phyloP scores from a whole-genome alignment of 2,113 vertebrate genomes.

The Electrona antarctica region DNA sequence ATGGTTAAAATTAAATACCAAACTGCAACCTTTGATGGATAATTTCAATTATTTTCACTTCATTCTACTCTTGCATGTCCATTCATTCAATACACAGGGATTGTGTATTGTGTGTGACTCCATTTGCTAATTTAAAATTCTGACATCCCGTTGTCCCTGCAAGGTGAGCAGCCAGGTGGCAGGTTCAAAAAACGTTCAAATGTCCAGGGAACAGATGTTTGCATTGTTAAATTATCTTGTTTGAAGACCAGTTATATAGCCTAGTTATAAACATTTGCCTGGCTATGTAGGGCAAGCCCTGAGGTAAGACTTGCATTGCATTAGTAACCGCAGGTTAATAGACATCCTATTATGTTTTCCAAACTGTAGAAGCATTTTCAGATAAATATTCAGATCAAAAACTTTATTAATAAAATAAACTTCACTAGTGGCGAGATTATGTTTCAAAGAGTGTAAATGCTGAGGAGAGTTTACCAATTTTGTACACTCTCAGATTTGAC shows the following conservation, averaged over 20 bases:
- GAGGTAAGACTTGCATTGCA: conserved; percentile 33
- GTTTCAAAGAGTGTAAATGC: no score
- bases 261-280: background rate
- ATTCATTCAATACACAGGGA: conserved; percentile 49
- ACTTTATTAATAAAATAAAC: no score
- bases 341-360: no score
- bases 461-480: no score
- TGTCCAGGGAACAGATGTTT: conserved; percentile 26
- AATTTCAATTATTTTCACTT: conserved; percentile 43
- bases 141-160: conserved; percentile 18
- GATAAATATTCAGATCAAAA: no score
- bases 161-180: conserved; percentile 14
- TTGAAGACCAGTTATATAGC: conserved; percentile 22
- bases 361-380: no score
- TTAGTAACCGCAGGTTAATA: conserved; percentile 25
- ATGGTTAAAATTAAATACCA: conserved; percentile 1
- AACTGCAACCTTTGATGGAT: background rate
- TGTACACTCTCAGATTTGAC: no score
- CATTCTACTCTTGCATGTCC: conserved; percentile 35
- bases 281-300: conserved; percentile 2
- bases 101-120: conserved; percentile 18
- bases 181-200: conserved; percentile 52
- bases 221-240: conserved; percentile 44
- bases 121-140: conserved; percentile 58
- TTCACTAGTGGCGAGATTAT: no score